Evolutionary conservation across 2,113 vertebrate species (phyloP).

Genomic region (Pterocles burchelli): DNA sequence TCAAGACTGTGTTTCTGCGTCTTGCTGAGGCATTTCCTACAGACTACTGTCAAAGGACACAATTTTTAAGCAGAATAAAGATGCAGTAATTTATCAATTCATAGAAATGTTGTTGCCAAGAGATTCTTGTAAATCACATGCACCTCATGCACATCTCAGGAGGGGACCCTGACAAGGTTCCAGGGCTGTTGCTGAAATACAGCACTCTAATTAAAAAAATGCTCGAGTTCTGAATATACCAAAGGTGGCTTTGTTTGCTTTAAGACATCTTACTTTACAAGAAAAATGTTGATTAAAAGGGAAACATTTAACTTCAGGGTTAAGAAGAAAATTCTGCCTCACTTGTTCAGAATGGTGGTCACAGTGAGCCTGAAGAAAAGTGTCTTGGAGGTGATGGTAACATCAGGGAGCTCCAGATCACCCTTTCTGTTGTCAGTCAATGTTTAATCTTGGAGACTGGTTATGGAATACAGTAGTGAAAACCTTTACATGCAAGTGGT

Average conservation of each 20-base stretch:
- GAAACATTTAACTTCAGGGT: neutral
- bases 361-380: neutral
- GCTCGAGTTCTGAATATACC: neutral
- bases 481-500: neutral
- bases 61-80: slow-evolving; percentile 14
- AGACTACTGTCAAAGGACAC: neutral
- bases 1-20: neutral
- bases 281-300: neutral
- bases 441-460: neutral
- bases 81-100: neutral
- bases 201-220: slow-evolving; percentile 24
- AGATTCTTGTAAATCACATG: neutral
- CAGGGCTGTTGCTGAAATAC: slow-evolving; percentile 19
- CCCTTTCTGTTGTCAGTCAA: neutral
- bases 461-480: neutral
- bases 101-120: slow-evolving; percentile 15
- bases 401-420: neutral
- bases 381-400: neutral
- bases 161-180: neutral
- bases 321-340: neutral
- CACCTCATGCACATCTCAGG: neutral
- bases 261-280: neutral
- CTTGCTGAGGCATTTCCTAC: neutral
- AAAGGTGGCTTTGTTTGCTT: neutral
- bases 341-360: neutral